Percentiles rank a stretch among this genome's conserved stretches.
Conservation (phyloP, 2,888 invertebrate genomes). For the Sinodicranocentrus sp. region DNA sequence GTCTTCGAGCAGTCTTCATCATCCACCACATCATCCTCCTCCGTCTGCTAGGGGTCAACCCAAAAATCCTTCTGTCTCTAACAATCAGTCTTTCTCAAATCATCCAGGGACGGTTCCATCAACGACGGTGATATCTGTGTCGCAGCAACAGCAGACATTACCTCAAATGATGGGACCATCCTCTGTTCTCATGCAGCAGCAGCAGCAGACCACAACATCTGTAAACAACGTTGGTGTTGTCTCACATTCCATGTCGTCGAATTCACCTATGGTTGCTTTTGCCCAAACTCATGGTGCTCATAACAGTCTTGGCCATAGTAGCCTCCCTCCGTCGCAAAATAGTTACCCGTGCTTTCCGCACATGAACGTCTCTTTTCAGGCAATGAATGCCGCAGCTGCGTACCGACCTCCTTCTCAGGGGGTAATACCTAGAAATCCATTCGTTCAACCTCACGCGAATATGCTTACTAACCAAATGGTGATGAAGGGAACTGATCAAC, state of each 20-base stretch:
- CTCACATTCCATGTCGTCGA: constrained; percentile 69
- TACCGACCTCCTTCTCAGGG: constrained; percentile 60
- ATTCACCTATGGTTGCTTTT: constrained; percentile 43
- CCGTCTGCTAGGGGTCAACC: constrained; percentile 37
- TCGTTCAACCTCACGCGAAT: constrained; percentile 49
- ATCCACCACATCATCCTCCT: constrained; percentile 38
- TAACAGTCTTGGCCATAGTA: constrained; percentile 56
- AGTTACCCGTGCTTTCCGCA: constrained; percentile 58
- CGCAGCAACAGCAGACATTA: constrained; percentile 53
- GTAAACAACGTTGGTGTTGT: constrained; percentile 54
- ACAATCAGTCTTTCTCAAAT: constrained; percentile 64
- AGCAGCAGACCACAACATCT: constrained; percentile 48
- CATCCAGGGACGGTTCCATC: constrained; percentile 43
- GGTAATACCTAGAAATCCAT: constrained; percentile 55
- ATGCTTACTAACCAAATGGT: constrained; percentile 60
- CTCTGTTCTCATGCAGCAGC: constrained; percentile 64
- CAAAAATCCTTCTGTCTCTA: constrained; percentile 18
- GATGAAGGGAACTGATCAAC: constrained; percentile 63
- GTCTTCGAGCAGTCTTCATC: constrained; percentile 28
- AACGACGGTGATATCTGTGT: constrained; percentile 59
- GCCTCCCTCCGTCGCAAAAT: constrained; percentile 52
- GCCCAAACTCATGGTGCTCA: constrained; percentile 66
- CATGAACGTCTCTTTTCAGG: constrained; percentile 52
- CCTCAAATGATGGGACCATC: constrained; percentile 60
- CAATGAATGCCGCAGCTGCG: constrained; percentile 57